phyloP scores from a whole-genome alignment of 2,797 vertebrate species.

The Coluber constrictor region DNA sequence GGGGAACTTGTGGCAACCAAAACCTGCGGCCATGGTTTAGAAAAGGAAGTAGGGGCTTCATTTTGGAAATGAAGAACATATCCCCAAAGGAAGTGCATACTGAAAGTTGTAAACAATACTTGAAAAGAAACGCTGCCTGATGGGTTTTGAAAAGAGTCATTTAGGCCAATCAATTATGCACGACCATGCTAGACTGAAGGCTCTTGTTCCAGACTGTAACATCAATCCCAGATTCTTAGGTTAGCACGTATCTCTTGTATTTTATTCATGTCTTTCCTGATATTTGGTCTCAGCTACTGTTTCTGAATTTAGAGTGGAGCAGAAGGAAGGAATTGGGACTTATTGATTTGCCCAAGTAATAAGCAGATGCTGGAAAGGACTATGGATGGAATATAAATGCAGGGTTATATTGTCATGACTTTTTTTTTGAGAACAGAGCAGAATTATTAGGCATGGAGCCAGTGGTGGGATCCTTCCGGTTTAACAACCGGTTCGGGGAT shows the following conservation, averaged over 20 bases:
- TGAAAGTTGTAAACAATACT: not conserved
- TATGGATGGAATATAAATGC: no score
- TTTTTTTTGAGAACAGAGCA: not conserved
- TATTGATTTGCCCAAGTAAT: not conserved
- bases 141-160: not conserved
- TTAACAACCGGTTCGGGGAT: no score
- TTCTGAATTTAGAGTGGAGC: not conserved
- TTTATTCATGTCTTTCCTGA: not conserved
- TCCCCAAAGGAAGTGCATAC: not conserved
- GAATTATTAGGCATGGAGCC: not conserved
- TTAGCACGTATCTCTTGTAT: not conserved
- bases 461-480: no score
- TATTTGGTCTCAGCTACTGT: not conserved
- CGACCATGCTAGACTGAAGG: not conserved
- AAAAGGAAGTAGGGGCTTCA: not conserved
- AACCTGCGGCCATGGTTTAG: constrained; percentile 6
- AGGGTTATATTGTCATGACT: not conserved
- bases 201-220: not conserved
- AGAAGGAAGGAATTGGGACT: not conserved
- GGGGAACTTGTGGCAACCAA: constrained; percentile 11
- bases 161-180: not conserved
- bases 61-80: not conserved
- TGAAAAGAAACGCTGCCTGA: not conserved
- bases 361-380: not conserved
- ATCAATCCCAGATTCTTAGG: not conserved